Base-by-base conservation (phyloP, 37 sponge, comb jelly and placozoan genomes). In the Cliona cf. orientalis region DNA sequence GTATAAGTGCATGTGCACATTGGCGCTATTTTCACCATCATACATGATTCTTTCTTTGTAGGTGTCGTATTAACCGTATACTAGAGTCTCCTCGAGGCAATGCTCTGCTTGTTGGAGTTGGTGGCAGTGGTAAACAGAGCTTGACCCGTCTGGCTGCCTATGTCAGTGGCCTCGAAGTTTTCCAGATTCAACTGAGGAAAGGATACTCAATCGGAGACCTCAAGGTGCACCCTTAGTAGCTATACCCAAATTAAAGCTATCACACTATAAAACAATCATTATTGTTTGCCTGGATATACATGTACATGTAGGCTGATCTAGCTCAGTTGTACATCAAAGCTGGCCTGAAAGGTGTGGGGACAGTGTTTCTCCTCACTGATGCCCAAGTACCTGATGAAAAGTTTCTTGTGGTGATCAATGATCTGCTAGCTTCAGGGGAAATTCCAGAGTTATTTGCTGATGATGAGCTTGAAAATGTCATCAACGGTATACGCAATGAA, bases 71-170 rank as follows among this genome's bases (percentile, higher is more conserved):
- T 71, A 98, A 93, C 78, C 93, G 99, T 78, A 98, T 98, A 44
- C 89, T 98, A 43, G 99, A 98, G 90, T 87, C 96, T 29, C 99
- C 99, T 12, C 91, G 99, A 45, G 99, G 99, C 23, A 98, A 98
- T 75, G 99, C 99, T 12, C 90, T 98, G 23, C 77, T 98, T 21
- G 99, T 98, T 23, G 99, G 99, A 58, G 99, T 98, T 29, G 99
- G 99, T 14, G 99, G 99, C 33, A 93, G 94, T 79, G 99, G 99
- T 3, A 98, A 98, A 73, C 99, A 98, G 88, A 90, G 91, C 49
- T 75, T 98, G 38, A 94, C 99, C 2, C 69, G 99, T 35, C 88
- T 98, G 14, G 96, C 99, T n/a, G 94, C 96, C 42, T 98, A 83
- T 53, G 93, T 96, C 58, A 94, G 94, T 80, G 86, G 86, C 29